These are phyloP conservation scores for Triplophysa bombifrons DNA, from an alignment of 2,797 vertebrate genomes.

Conservation along the genomic window DNA sequence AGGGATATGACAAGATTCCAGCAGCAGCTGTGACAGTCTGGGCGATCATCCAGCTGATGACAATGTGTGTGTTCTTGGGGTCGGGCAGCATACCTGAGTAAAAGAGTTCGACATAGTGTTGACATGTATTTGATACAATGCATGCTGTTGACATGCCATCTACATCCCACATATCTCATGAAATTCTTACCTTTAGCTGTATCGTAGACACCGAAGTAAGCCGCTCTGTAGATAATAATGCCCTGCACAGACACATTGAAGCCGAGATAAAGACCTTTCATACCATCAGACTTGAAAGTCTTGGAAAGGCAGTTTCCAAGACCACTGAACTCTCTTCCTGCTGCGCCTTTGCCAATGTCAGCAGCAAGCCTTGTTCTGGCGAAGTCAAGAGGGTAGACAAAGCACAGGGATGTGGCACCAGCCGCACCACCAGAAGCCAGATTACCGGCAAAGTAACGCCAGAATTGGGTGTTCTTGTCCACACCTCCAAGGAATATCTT, in stretches of 20 bases:
- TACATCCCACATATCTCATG: background rate
- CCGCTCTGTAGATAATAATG: constrained; percentile 99
- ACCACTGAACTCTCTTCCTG: constrained; percentile 90
- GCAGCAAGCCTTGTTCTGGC: constrained; percentile 96
- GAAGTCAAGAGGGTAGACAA: constrained; percentile 98
- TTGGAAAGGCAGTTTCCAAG: constrained; percentile 90
- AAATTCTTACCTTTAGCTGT: constrained; percentile 93
- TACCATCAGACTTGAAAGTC: constrained; percentile 92
- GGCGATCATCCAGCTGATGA: constrained; percentile 98
- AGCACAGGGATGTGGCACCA: constrained; percentile 96
- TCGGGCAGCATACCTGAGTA: constrained; percentile 94
- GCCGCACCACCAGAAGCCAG: constrained; percentile 95
- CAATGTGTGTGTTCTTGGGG: constrained; percentile 96
- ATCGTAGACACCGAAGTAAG: constrained; percentile 97
- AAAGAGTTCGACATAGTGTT: background rate
- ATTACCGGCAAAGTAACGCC: constrained; percentile 98
- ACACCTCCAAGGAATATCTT: constrained; percentile 98
- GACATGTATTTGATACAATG: background rate
- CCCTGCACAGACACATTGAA: constrained; percentile 98
- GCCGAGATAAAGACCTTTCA: constrained; percentile 92
- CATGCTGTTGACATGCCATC: background rate
- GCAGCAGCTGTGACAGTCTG: constrained; percentile 93
- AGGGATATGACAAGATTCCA: constrained; percentile 93
- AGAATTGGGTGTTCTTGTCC: constrained; percentile 97
- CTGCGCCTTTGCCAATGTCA: constrained; percentile 88